Base-by-base conservation (phyloP, 2,888 invertebrate species). In the Blera fallax region DNA sequence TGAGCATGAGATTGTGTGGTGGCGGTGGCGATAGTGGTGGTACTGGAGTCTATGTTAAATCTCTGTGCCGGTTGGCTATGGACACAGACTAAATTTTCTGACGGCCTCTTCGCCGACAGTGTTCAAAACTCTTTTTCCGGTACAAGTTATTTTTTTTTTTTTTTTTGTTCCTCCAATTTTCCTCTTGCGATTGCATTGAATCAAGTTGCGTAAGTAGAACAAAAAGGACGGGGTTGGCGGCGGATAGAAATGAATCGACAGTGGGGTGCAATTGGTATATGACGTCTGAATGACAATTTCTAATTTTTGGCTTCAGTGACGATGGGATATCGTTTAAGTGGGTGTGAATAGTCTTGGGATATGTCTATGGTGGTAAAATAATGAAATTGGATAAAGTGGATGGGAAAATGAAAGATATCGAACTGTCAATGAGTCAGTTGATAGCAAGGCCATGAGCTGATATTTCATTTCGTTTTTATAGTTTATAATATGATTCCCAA, bases 1-100 rank as follows among this genome's bases (percentile, higher is more conserved):
- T 91, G 91, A 91, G 91, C 91, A 91, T 90, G 91, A 91, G 84
- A 70, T 70, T 62, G 69, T 79, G 64, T 37, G 70, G 56, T 43
- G 40, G 27, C 52, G 67, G 67, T 32, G 24, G 56, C 18, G 40
- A 37, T 40, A 11, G 64, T 52, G 34, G 58, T 52, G 65, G 50
- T 56, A 14, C 16, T 27, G 14, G 24, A 27, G 52, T 62, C 45
- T 43, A 52, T 58, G 58, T 48, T 58, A 45, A 34, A 62, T 73
- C 45, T 67, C 60, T 40, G 60, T 69, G 62, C 62, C 48, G 50
- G 62, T 54, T 83, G 67, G 62, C 48, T n/a, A 48, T 67, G 69
- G 78, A 67, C 67, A 67, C 48, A 73, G 62, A 78, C 83, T 60
- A 73, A 67, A 73, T 73, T 78, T 72, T 78, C 37, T 48, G 83